A percentile compares a stretch with the other conserved stretches of the same genome.
Evolutionary conservation across 2,113 vertebrate species (phyloP).

Genomic region (Drymodes brunneopygia): DNA sequence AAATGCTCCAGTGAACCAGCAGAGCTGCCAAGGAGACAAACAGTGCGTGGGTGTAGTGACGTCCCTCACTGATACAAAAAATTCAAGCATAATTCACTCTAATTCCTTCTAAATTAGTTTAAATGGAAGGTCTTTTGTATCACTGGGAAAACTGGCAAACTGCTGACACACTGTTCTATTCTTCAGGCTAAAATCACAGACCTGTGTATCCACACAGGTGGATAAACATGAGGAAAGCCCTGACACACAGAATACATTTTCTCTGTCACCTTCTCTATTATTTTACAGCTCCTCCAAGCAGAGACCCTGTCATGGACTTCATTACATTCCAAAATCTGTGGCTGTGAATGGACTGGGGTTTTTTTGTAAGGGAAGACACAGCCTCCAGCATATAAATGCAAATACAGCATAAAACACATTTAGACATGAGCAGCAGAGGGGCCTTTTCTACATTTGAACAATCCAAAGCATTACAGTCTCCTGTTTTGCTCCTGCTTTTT

Average conservation of each 20-base stretch:
- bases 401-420: background rate
- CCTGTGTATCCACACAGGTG: background rate
- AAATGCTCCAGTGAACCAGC: background rate
- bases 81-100: background rate
- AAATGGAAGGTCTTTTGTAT: background rate
- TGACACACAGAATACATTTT: background rate
- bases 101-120: background rate
- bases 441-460: background rate
- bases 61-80: background rate
- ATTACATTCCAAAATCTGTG: background rate
- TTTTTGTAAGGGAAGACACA: background rate
- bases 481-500: background rate
- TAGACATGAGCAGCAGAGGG: background rate
- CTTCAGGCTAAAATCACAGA: background rate
- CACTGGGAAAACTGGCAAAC: background rate
- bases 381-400: background rate
- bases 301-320: background rate
- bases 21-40: background rate
- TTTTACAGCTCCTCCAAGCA: background rate
- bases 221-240: background rate
- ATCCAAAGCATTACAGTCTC: background rate
- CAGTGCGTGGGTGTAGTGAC: background rate
- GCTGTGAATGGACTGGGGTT: background rate
- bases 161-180: background rate
- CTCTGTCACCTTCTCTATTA: background rate